Evolutionary conservation across 92 coral and sea anemone genomes (phyloP), one percentile per base, ranked within the genome.

Genomic region (Galaxea fascicularis): DNA sequence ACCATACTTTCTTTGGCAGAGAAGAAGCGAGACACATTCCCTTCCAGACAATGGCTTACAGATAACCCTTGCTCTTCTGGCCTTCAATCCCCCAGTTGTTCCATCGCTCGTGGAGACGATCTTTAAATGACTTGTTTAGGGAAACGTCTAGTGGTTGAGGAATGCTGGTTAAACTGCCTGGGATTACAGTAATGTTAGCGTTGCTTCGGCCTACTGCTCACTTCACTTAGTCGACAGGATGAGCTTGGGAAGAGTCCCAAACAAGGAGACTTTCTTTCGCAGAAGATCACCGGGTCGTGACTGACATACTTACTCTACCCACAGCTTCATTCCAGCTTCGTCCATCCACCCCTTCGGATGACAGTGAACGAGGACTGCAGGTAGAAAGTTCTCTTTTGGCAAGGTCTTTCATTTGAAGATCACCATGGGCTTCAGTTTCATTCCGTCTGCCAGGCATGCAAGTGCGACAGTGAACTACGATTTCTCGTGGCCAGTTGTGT

Each of bases 281-380:
- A 58, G 52, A 28, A 86, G 76, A 57, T 79, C 68, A 13, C 85
- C 68, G 10, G 76, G 85, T 64, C 65, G 41, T 66, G 77, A 65
- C 20, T 51, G 30, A 83, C 87, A 81, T 20, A 81, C 86, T 29
- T 64, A 51, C 29, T 73, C 74, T 15, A 80, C 59, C 82, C 87
- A 81, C 5, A 75, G 68, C 46, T 85, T 77, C 44, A 85, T 20
- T 24, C 83, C 84, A 30, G 29, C 65, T 74, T 86, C 85, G 25
- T 83, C 85, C 85, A 83, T 88, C 88, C 92, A 83, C 17, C 93
- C 89, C 56, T 79, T 87, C 39, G 76, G 88, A 35, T 87, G 87
- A 66, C 65, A 45, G 70, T 80, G 87, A 4, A 87, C 65, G 20
- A 80, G 70, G n/a, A 80, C 69, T 16, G 82, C 51, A 20, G 82